Conservation (phyloP, 2,888 invertebrate genomes). For the Strigamia crassipes region DNA sequence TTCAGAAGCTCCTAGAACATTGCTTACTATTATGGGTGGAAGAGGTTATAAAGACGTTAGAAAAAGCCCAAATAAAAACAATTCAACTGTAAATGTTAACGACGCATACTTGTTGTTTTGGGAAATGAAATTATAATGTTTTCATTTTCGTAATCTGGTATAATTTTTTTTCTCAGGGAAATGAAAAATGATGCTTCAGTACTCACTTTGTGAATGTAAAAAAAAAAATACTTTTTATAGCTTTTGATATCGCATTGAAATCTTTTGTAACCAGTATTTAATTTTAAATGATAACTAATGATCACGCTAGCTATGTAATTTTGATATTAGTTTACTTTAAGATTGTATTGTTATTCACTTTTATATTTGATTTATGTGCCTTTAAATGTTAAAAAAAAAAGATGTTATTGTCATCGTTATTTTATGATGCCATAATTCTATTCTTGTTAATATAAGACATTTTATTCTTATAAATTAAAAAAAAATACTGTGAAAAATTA, state of each 20-base stretch:
- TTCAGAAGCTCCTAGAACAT: conserved; percentile 62
- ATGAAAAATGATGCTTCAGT: background rate
- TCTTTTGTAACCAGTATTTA: background rate
- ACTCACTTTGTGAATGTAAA: background rate
- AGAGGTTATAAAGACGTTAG: conserved; percentile 86
- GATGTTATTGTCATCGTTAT: background rate
- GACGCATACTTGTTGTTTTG: conserved; percentile 89
- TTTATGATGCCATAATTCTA: background rate
- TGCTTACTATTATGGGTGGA: conserved; percentile 84
- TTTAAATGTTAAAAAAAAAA: background rate
- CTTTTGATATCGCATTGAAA: background rate
- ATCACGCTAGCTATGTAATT: background rate
- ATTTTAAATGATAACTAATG: background rate
- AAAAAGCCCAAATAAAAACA: conserved; percentile 61
- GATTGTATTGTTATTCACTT: background rate
- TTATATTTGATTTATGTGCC: background rate
- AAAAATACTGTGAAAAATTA: background rate
- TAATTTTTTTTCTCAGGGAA: conserved; percentile 20
- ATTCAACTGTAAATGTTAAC: conserved; percentile 73
- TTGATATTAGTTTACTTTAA: background rate
- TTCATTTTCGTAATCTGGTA: background rate
- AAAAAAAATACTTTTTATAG: background rate
- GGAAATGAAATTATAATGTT: conserved; percentile 71
- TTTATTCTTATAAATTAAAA: background rate
- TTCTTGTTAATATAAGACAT: background rate